Evolutionary conservation across 2,888 invertebrate species (phyloP), one percentile per base, ranked within the genome.

Genomic region (Nipponacmea schrenckii): DNA sequence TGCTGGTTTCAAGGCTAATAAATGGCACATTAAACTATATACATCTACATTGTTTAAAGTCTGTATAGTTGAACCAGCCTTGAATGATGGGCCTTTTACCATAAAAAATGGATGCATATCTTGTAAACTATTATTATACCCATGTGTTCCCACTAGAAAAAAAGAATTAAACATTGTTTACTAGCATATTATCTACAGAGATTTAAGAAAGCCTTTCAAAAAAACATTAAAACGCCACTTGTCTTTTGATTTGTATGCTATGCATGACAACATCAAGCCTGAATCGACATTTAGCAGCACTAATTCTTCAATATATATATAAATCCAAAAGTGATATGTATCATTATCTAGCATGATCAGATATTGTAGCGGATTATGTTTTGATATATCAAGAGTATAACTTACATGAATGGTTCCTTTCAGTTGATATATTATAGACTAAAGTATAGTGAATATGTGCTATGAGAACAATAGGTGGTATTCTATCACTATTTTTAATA

Each of bases 31-130:
- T 68, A 89, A 72, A 12, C 86, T 84, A 74, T 88, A 89, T 5
- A 89, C 75, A 72, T 89, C 88, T 0, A 87, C 85, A 74, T 78
- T 87, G 67, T 86, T 73, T 68, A 89, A 86, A 10, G 77, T 79
- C 7, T 83, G 77, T 5, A 82, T 78, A 2, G 69, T 77, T 56
- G 74, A 77, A 17, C 81, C 80, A 27, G 73, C 69, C 75, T 85
- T 86, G 76, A 89, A 88, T 4, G 83, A 82, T 45, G 88, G 88
- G 4, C 94, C 94, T 77, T 91, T 89, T 0, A 93, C 94, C 83
- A 94, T 91, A 85, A 94, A 94, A 80, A 93, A 92, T 7, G 94
- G 92, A 79, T 91, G 92, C 94, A 94, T 94, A 66, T 89, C 88
- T 63, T 84, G 74, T 1, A 90, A 86, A 64, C 86, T 88, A 82